Evolutionary conservation across 1,140 invertebrate species (phyloP), one percentile per base, ranked within the genome.

Genomic region (Zaprionus taronus): DNA sequence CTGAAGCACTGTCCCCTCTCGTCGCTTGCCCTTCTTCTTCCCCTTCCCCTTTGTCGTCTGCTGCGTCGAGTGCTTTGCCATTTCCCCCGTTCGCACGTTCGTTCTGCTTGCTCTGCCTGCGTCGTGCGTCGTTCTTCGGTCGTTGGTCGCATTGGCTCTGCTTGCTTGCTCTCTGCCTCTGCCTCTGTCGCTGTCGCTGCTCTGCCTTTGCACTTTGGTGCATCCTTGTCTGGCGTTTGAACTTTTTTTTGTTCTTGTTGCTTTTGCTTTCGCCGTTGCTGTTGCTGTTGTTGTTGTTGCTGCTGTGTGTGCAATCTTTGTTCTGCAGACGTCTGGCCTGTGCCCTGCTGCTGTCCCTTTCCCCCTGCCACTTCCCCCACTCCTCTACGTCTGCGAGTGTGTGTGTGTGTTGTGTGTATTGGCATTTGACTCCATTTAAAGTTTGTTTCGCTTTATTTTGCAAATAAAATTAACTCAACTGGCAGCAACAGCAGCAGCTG

Each of bases 181-280:
- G 41, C n/a, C 15, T 22, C 38, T 55, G 61, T 26, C 63, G 44
- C 69, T 63, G 81, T 72, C 63, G 75, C 70, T 74, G 83, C 64
- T 65, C 83, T 87, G 83, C 83, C 83, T 90, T 90, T 90, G 85
- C 85, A 90, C 85, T 90, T 89, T 90, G 85, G 85, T 90, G 85
- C 85, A 90, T 90, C 85, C 85, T 90, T 90, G 85, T 90, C 85
- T 90, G 85, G 85, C 85, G 85, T 90, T 90, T 90, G 85, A 90
- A 90, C 85, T 89, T 89, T 90, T 90, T 89, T 90, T 83, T 89
- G 75, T 80, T 84, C 77, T 81, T 81, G 71, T 53, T 74, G 75
- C 58, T 58, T 44, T 64, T 65, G 51, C 12, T 34, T 66, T 55
- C 56, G 57, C 38, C 60, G 49, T n/a, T 53, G 58, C 7, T 31